A percentile compares a stretch with the other conserved stretches of the same genome.
Conservation (phyloP, 1,140 invertebrate species). For the Wasmannia auropunctata region DNA sequence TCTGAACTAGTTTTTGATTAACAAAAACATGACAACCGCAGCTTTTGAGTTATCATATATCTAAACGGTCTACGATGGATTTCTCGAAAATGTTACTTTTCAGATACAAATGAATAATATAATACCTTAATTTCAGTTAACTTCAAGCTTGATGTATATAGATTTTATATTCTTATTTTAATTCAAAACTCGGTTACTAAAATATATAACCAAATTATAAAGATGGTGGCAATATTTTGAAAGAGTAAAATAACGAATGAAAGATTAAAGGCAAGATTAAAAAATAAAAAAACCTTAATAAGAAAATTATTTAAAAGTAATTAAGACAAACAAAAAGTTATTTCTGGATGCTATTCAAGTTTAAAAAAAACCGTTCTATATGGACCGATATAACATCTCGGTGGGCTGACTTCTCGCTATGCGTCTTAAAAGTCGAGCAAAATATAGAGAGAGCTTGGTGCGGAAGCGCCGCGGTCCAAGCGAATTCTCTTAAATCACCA, state of each 20-base stretch:
- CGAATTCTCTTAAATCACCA: slow-evolving; percentile 66
- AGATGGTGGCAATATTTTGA: not conserved
- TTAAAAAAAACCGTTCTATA: too few relatives aligned
- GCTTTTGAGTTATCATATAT: too few relatives aligned
- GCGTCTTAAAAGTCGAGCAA: slow-evolving; percentile 53
- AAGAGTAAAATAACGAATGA: not conserved
- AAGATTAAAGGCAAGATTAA: not conserved
- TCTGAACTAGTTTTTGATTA: not conserved
- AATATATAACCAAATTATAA: not conserved
- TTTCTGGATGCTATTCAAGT: not conserved
- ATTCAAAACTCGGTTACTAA: too few relatives aligned
- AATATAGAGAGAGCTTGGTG: slow-evolving; percentile 23
- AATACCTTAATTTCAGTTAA: not conserved
- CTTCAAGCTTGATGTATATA: not conserved
- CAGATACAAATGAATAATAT: not conserved
- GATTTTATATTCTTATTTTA: too few relatives aligned
- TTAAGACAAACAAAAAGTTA: not conserved
- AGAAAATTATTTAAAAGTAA: not conserved
- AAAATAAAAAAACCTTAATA: not conserved
- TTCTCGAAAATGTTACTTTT: not conserved
- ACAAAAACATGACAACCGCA: not conserved
- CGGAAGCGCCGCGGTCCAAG: slow-evolving; percentile 39
- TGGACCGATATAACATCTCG: not conserved
- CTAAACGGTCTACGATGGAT: not conserved
- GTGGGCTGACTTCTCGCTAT: not conserved